These are phyloP conservation scores for Solenopsis fugax DNA, from an alignment of 1,140 invertebrate genomes.

Conservation along the genomic window DNA sequence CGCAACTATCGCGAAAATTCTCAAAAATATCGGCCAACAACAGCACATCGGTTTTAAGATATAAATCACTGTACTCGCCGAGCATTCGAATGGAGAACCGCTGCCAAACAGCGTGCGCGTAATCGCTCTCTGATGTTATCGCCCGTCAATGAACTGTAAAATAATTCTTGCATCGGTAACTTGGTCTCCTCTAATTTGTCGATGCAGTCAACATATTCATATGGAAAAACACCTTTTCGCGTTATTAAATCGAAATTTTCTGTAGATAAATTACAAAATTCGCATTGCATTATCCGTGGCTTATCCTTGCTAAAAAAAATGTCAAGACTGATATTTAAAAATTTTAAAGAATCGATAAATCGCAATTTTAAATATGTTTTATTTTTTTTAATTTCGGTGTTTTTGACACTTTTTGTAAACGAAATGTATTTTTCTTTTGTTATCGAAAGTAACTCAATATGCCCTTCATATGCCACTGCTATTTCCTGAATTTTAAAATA, in stretches of 20 bases:
- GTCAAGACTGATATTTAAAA: background rate
- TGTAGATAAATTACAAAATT: background rate
- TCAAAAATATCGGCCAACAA: background rate
- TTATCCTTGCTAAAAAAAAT: background rate
- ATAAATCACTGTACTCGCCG: background rate
- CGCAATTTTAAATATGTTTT: background rate
- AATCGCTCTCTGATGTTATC: background rate
- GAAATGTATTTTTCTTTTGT: no score
- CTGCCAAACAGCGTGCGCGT: background rate
- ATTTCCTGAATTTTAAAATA: no score
- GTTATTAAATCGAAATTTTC: background rate
- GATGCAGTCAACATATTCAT: background rate
- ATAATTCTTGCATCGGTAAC: background rate
- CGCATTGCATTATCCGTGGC: background rate
- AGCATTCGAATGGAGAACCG: background rate
- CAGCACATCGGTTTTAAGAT: background rate
- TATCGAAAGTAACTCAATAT: no score
- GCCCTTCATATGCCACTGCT: no score
- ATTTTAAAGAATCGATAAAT: background rate
- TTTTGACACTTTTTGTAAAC: no score
- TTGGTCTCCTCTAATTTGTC: background rate
- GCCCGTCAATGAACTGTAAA: background rate
- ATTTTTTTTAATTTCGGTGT: no score
- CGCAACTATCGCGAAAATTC: background rate
- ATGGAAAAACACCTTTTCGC: background rate